Evolutionary conservation across 35 echinoderm and acorn worm genomes (phyloP).

Genomic region (Heliocidaris erythrogramma): DNA sequence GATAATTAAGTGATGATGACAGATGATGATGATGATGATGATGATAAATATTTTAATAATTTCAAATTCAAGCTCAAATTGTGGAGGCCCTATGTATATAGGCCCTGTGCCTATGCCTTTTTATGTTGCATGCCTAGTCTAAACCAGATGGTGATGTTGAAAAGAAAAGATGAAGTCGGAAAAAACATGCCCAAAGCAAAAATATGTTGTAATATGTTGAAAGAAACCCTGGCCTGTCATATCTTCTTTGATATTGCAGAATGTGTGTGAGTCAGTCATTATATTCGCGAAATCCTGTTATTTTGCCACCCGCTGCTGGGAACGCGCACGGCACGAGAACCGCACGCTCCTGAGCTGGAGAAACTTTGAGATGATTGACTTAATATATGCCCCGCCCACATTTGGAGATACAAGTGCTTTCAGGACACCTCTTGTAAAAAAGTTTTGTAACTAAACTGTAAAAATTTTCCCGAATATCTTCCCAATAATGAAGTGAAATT

Average conservation of each 20-base stretch:
- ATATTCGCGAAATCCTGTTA: slow-evolving; percentile 44
- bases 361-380: slow-evolving; percentile 37
- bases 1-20: too few relatives aligned
- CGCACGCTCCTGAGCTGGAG: neutral
- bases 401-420: neutral
- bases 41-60: too few relatives aligned
- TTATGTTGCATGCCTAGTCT: too few relatives aligned
- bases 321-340: neutral
- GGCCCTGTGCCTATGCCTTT: too few relatives aligned
- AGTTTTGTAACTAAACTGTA: neutral
- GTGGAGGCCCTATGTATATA: too few relatives aligned
- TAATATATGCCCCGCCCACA: slow-evolving; percentile 35
- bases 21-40: too few relatives aligned
- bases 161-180: too few relatives aligned
- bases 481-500: neutral
- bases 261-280: slow-evolving; percentile 19
- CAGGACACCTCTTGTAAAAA: neutral
- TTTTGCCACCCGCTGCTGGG: slow-evolving; percentile 31
- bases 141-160: too few relatives aligned
- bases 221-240: neutral
- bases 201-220: neutral
- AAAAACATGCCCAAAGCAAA: neutral
- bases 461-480: neutral
- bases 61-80: too few relatives aligned
- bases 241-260: neutral